Base-by-base conservation (phyloP, 2,888 invertebrate species). In the Cheilosia vernalis region DNA sequence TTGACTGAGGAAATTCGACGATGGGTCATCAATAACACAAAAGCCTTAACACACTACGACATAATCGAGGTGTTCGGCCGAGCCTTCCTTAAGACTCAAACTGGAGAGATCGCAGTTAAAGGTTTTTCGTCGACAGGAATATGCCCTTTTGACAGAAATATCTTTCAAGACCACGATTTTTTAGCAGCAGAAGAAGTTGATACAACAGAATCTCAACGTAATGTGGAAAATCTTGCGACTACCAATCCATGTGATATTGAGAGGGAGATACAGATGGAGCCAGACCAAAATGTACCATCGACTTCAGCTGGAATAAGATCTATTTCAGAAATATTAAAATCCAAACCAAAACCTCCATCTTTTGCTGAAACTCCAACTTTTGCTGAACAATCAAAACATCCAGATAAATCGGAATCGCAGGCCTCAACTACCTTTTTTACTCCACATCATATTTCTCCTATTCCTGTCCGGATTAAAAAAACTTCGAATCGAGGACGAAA, bases 1-100 rank as follows among this genome's bases (percentile, higher is more conserved):
- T 77, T 86, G 19, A 44, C 67, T 15, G 66, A 73, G 51, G 73
- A 85, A 67, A 76, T 64, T 15, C 33, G 58, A 15, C 40, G 63
- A 17, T 47, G 19, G 19, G 17, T 19, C 19, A 19, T 33, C n/a
- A 17, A 56, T 5, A 56, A 56, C 6, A 33, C 3, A 33, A 33
- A 33, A 56, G 17, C 33, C 56, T 56, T 17, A 13, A 53, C 13
- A 53, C 53, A 53, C 4, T 53, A 13, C 27, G 27, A 53, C 1
- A 27, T 27, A 27, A 27, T 27, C 6, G 27, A 27, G 27, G 5
- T 27, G 1, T 27, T 27, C 27, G 5, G 27, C 1, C 27, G 10
- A 27, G 44, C 44, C 7, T 24, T 27, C 13, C 5, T 17, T n/a
- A 56, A 69, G 19, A 60, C 56, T 47, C 69, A 69, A 58, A 56